Evolutionary conservation across 2,113 vertebrate genomes (phyloP).

Genomic region (Petromus typicus): DNA sequence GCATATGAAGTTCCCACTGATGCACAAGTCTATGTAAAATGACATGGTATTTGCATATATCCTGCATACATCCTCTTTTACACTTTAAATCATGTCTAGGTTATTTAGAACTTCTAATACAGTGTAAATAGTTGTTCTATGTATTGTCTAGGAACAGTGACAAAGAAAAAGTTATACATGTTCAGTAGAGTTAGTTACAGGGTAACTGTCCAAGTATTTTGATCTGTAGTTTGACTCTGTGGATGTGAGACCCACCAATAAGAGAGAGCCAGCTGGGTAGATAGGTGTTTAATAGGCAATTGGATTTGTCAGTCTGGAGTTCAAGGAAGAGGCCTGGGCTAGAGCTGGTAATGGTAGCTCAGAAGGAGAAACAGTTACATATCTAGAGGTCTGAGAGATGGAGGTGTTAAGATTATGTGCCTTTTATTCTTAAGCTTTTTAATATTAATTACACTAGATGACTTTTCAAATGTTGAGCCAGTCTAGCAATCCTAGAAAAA

Average conservation of each 20-base stretch:
- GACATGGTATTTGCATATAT: background rate
- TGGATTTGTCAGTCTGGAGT: background rate
- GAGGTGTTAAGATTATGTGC: background rate
- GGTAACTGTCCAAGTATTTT: background rate
- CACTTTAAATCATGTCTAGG: background rate
- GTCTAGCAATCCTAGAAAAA: background rate
- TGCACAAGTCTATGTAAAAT: background rate
- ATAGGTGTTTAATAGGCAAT: background rate
- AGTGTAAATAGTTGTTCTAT: background rate
- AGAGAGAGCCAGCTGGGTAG: background rate
- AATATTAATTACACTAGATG: background rate
- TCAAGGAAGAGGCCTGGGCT: background rate
- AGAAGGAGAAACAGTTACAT: background rate
- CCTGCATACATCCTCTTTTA: background rate
- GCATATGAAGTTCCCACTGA: background rate
- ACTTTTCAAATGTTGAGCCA: slow-evolving; percentile 19
- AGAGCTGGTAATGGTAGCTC: background rate
- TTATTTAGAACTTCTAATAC: background rate
- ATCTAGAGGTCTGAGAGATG: background rate
- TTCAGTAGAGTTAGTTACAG: background rate
- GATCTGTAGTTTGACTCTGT: background rate
- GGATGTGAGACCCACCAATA: background rate
- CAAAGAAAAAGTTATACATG: background rate
- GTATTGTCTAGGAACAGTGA: background rate
- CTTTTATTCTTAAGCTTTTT: slow-evolving; percentile 36